Conservation (phyloP, 2,797 vertebrate species). For the Tiaroga cobitis region DNA sequence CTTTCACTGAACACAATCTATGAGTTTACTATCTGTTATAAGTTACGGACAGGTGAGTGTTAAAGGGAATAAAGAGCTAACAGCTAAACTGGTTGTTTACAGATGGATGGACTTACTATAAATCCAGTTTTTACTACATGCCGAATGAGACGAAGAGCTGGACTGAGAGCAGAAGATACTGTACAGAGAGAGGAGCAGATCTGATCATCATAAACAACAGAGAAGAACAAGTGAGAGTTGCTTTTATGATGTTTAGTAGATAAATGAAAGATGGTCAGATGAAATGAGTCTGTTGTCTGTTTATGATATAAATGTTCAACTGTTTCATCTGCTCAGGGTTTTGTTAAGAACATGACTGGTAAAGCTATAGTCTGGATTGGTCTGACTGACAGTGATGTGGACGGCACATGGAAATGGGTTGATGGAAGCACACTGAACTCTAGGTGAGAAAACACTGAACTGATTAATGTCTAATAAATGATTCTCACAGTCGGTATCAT, state of each 20-base stretch:
- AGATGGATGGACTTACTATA: not conserved
- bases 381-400: not conserved
- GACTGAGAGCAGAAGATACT: not conserved
- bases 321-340: not conserved
- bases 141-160: not conserved
- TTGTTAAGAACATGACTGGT: not conserved
- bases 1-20: not conserved
- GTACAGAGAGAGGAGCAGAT: not conserved
- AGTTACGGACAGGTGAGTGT: not conserved
- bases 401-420: not conserved
- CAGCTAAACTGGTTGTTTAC: not conserved
- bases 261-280: not conserved
- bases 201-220: not conserved
- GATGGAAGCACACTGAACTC: not conserved
- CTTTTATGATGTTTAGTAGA: no score
- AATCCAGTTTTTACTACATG: not conserved
- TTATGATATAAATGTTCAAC: not conserved
- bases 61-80: not conserved
- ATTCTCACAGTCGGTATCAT: not conserved
- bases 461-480: not conserved
- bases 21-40: not conserved
- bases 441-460: slow-evolving; percentile 5
- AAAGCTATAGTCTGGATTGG: not conserved
- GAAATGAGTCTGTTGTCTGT: not conserved
- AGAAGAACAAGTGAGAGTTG: not conserved